Conservation (phyloP, 2,113 vertebrate species). For the Myotis lucifugus region DNA sequence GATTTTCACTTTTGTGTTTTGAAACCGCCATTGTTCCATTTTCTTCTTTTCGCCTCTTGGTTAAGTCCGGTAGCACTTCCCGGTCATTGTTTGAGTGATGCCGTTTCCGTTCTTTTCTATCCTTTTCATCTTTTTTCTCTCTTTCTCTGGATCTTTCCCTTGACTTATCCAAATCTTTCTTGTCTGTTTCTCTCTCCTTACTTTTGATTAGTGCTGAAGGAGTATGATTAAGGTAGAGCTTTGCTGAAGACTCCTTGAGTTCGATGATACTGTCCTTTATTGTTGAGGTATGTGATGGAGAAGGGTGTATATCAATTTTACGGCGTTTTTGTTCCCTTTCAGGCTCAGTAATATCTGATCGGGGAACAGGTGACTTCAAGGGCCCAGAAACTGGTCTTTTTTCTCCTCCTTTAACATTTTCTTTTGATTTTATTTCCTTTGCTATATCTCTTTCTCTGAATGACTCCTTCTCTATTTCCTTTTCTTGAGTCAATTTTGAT, state of each 20-base stretch:
- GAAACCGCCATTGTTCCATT: slow-evolving; percentile 94
- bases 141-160: slow-evolving; percentile 93
- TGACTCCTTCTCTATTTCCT: slow-evolving; percentile 92
- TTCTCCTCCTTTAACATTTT: slow-evolving; percentile 95
- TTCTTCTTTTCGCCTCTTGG: slow-evolving; percentile 93
- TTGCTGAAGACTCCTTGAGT: slow-evolving; percentile 98
- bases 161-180: slow-evolving; percentile 94
- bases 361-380: slow-evolving; percentile 96
- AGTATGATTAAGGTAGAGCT: slow-evolving; percentile 95
- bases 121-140: slow-evolving; percentile 94
- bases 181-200: slow-evolving; percentile 93
- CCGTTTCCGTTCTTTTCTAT: slow-evolving; percentile 93
- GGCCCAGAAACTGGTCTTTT: slow-evolving; percentile 89
- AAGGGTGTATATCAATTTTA: slow-evolving; percentile 98
- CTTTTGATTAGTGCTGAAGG: slow-evolving; percentile 91
- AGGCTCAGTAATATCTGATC: slow-evolving; percentile 92
- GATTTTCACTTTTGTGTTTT: slow-evolving; percentile 96
- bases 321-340: slow-evolving; percentile 99
- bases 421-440: slow-evolving; percentile 98
- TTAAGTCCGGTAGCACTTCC: slow-evolving; percentile 89
- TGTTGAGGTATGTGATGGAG: slow-evolving; percentile 98
- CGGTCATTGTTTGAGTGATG: slow-evolving; percentile 93
- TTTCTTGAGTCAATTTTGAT: slow-evolving; percentile 89
- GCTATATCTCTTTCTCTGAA: slow-evolving; percentile 93
- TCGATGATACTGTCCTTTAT: slow-evolving; percentile 99